Evolutionary conservation across 2,888 invertebrate genomes (phyloP).

Genomic region (Drosophila acutilabella): DNA sequence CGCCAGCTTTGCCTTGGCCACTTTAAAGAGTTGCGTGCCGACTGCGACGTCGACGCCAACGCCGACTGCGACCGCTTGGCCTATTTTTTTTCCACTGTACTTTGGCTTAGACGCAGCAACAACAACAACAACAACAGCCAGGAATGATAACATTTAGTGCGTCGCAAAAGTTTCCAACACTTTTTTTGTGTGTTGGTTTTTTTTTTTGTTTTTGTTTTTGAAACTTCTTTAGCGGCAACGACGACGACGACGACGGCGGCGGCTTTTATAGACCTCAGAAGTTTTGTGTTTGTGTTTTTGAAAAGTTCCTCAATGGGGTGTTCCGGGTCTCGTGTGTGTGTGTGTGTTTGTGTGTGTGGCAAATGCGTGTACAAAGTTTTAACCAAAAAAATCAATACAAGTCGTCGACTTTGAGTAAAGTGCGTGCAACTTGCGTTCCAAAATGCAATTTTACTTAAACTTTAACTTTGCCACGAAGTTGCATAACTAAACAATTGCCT

Average conservation of each 20-base stretch:
- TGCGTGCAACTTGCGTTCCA: constrained; percentile 36
- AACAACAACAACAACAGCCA: constrained; percentile 42
- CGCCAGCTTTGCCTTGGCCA: constrained; percentile 14
- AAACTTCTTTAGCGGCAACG: constrained; percentile 58
- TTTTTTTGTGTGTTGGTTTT: constrained; percentile 31
- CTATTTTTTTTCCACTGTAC: constrained; percentile 57
- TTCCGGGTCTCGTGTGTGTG: constrained; percentile 5
- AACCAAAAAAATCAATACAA: constrained; percentile 61
- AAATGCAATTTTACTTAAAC: constrained; percentile 32
- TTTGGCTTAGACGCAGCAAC: constrained; percentile 59
- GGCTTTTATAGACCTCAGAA: constrained; percentile 72
- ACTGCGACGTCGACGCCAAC: constrained; percentile 12
- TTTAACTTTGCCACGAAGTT: constrained; percentile 49
- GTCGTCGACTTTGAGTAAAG: constrained; percentile 48
- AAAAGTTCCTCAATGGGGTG: constrained; percentile 58
- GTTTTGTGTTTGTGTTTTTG: constrained; percentile 69
- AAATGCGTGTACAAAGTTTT: constrained; percentile 28
- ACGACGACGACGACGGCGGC: constrained; percentile 38
- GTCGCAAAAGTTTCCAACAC: constrained; percentile 72
- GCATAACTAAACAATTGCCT: constrained; percentile 29
- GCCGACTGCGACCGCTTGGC: constrained; percentile 45
- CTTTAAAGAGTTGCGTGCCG: constrained; percentile 54
- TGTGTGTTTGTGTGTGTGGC: constrained; percentile 3
- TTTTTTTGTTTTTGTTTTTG: constrained; percentile 41
- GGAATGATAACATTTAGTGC: constrained; percentile 75